Base-by-base conservation (phyloP, 2,113 vertebrate genomes). In the Pelecanus crispus region DNA sequence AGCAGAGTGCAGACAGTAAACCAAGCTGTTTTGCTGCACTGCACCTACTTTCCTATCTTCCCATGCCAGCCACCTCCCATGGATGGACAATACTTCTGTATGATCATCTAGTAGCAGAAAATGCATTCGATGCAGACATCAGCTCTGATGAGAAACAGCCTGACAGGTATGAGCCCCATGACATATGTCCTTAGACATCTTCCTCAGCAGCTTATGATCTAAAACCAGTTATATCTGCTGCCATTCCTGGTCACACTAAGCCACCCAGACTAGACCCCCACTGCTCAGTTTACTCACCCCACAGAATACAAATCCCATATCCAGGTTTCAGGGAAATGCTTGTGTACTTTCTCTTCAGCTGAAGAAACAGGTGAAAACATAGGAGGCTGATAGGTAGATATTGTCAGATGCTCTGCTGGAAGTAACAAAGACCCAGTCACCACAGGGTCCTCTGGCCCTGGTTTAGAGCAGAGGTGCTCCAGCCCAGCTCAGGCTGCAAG, bases 271-370 rank as follows among this genome's bases (percentile, higher is more conserved):
- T 52, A 77, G 84, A n/a, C 4, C 5, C 5, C 4, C 32, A 15
- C 14, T 34, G 45, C 38, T n/a, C 32, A 40, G 34, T n/a, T 84
- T 90, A 94, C 99, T 98, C 79, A 99, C 99, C 98, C 98, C 24
- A 99, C 75, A 72, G 98, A 97, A 89, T 98, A 92, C 25, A 99
- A 96, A 70, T 98, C 94, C 98, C 98, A 99, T 49, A 99, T 97
- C 99, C 98, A 99, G 3, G 99, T 99, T 94, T 98, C 97, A 2
- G 98, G 98, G 44, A 99, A 98, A 86, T 97, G 98, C 11, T 95
- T 98, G 38, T 98, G 97, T 21, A 95, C 14, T 13, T 97, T 97
- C 75, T 97, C 77, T n/a, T 78, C 70, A 53, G 67, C 25, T 87
- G 77, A 73, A 82, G 86, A 89, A 72, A 63, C 16, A 28, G 40